phyloP scores from a whole-genome alignment of 2,113 vertebrate genomes.

The Chaetodon trifascialis region DNA sequence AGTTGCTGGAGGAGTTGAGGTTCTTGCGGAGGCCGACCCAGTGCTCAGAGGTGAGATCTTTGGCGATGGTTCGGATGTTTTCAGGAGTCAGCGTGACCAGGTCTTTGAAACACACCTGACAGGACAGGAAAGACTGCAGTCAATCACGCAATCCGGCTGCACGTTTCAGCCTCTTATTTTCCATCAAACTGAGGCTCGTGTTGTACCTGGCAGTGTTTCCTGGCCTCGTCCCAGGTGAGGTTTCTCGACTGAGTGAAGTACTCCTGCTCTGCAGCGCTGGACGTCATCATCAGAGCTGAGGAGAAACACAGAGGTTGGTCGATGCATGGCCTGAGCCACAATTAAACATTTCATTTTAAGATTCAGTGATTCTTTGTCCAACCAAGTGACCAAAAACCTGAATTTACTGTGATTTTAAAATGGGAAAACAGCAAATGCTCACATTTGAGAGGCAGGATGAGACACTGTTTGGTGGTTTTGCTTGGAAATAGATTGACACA shows the following conservation, averaged over 20 bases:
- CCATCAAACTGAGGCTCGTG: too few relatives aligned
- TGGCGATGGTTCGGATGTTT: slow-evolving; percentile 45
- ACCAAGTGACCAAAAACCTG: too few relatives aligned
- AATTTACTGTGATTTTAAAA: too few relatives aligned
- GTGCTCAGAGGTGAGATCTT: slow-evolving; percentile 34
- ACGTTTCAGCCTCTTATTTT: too few relatives aligned
- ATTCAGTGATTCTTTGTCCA: too few relatives aligned
- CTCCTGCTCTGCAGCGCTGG: slow-evolving; percentile 30
- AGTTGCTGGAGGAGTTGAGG: not conserved
- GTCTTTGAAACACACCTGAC: slow-evolving; percentile 76
- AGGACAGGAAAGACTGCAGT: not conserved
- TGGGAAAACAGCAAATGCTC: too few relatives aligned
- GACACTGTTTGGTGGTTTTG: too few relatives aligned
- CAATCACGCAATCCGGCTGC: not conserved
- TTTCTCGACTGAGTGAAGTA: slow-evolving; percentile 2
- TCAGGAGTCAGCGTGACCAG: slow-evolving; percentile 70
- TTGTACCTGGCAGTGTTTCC: slow-evolving; percentile 67
- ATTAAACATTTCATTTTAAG: too few relatives aligned
- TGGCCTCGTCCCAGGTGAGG: slow-evolving; percentile 68
- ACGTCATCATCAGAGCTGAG: slow-evolving; percentile 44
- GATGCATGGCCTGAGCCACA: not conserved
- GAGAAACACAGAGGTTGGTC: not conserved
- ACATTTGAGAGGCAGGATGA: too few relatives aligned
- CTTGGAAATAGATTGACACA: too few relatives aligned
- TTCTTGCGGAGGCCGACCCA: slow-evolving; percentile 82